Conservation (phyloP, 2,888 invertebrate genomes). For the Chalcis sispes region DNA sequence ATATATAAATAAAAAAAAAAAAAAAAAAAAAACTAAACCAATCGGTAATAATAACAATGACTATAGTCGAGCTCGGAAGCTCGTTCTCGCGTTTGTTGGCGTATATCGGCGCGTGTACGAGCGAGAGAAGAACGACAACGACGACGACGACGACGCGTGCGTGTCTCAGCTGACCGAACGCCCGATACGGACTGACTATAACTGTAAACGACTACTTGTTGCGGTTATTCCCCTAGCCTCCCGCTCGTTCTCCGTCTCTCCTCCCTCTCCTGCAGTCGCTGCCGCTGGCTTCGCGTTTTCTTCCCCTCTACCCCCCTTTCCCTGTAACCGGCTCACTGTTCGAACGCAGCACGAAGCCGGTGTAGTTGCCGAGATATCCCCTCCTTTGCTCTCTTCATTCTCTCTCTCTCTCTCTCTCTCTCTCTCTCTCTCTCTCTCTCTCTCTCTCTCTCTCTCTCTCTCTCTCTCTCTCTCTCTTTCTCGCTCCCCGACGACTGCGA, state of each 20-base stretch:
- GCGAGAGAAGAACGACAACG: background rate
- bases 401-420: constrained; percentile 16
- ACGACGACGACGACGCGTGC: constrained; percentile 50
- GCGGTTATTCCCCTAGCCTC: constrained; percentile 67
- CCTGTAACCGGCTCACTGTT: constrained; percentile 12
- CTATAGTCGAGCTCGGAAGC: too few species aligned
- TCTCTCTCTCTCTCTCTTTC: background rate
- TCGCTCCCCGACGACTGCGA: background rate
- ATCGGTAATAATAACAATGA: too few species aligned
- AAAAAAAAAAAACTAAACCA: too few species aligned
- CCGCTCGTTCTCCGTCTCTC: constrained; percentile 51
- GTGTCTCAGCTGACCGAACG: constrained; percentile 74
- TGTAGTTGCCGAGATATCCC: constrained; percentile 33
- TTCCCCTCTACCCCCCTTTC: constrained; percentile 40
- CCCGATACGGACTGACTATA: constrained; percentile 76
- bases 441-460: background rate
- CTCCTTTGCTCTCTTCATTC: constrained; percentile 39
- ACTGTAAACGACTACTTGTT: constrained; percentile 76
- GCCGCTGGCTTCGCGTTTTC: constrained; percentile 41
- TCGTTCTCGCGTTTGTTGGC: too few species aligned
- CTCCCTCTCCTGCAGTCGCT: constrained; percentile 47
- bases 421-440: background rate
- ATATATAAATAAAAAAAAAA: too few species aligned
- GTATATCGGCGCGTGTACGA: background rate
- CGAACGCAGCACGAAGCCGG: constrained; percentile 35